phyloP scores from a whole-genome alignment of 2,113 vertebrate species.

The Gopherus evgoodei region DNA sequence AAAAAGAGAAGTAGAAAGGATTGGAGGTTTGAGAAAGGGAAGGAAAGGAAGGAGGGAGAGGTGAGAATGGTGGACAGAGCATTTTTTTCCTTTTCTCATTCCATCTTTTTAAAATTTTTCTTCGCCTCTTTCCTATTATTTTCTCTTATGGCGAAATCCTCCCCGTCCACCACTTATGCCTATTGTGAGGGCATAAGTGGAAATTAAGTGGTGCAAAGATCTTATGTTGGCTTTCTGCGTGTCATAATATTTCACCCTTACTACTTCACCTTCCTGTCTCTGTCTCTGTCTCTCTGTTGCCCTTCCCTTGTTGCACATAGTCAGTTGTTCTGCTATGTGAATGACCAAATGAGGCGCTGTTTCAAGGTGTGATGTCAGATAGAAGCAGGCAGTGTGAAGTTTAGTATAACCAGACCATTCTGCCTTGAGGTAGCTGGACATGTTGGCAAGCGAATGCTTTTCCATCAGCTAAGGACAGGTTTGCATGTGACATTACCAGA shows the following conservation, averaged over 20 bases:
- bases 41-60: not conserved
- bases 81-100: not conserved
- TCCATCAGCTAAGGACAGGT: not conserved
- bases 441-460: not conserved
- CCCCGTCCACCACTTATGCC: not conserved
- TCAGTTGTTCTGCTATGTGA: not conserved
- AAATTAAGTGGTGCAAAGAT: not conserved
- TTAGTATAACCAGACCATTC: not conserved
- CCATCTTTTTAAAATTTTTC: too few relatives aligned
- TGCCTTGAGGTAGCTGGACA: not conserved
- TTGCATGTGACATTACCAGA: constrained; percentile 24
- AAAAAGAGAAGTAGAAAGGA: not conserved
- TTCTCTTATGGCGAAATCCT: not conserved
- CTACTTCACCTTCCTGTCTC: not conserved
- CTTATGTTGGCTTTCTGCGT: not conserved
- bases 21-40: not conserved
- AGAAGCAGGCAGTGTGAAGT: not conserved
- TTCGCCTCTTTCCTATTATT: too few relatives aligned
- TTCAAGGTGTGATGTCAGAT: not conserved
- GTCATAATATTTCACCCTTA: not conserved
- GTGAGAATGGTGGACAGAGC: not conserved
- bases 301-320: not conserved
- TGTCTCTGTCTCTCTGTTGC: not conserved
- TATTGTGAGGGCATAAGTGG: not conserved
- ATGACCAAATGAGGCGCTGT: not conserved